These are phyloP conservation scores for Bovichtus diacanthus DNA, from an alignment of 2,797 vertebrate genomes.

Conservation along the genomic window DNA sequence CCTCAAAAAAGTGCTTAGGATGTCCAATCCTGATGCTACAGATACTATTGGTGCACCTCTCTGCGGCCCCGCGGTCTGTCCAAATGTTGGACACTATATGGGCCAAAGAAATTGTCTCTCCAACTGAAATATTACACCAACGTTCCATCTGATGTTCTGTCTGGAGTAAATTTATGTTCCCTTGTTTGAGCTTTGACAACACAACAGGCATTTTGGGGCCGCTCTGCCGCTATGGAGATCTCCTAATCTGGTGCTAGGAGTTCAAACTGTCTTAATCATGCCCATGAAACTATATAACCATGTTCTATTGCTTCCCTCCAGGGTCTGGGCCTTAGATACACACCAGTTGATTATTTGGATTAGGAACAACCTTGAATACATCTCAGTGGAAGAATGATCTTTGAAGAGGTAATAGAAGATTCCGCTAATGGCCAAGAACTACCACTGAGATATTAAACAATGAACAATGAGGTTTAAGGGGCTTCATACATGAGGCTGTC, in stretches of 20 bases:
- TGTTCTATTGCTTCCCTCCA: constrained; percentile 28
- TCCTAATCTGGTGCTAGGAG: constrained; percentile 17
- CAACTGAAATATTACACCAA: background rate
- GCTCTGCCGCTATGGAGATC: constrained; percentile 4
- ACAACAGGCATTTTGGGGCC: background rate
- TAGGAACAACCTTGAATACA: constrained; percentile 37
- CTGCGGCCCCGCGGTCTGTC: background rate
- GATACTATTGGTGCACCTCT: background rate
- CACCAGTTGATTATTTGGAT: constrained; percentile 43
- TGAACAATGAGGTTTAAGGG: constrained; percentile 8
- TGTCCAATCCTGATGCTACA: background rate
- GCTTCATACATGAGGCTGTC: background rate
- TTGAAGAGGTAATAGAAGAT: constrained; percentile 40
- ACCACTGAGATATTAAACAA: constrained; percentile 29
- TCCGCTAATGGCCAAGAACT: constrained; percentile 15
- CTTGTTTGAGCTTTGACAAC: constrained; percentile 21
- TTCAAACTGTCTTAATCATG: constrained; percentile 27
- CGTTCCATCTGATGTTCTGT: background rate
- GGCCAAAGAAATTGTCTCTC: constrained; percentile 1
- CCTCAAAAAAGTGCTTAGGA: constrained; percentile 18
- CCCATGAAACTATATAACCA: constrained; percentile 27
- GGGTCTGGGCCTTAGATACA: constrained; percentile 10
- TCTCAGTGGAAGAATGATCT: constrained; percentile 30
- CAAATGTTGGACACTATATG: background rate
- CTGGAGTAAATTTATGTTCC: background rate